Evolutionary conservation across 2,797 vertebrate genomes (phyloP).

Genomic region (Eremophila alpestris): DNA sequence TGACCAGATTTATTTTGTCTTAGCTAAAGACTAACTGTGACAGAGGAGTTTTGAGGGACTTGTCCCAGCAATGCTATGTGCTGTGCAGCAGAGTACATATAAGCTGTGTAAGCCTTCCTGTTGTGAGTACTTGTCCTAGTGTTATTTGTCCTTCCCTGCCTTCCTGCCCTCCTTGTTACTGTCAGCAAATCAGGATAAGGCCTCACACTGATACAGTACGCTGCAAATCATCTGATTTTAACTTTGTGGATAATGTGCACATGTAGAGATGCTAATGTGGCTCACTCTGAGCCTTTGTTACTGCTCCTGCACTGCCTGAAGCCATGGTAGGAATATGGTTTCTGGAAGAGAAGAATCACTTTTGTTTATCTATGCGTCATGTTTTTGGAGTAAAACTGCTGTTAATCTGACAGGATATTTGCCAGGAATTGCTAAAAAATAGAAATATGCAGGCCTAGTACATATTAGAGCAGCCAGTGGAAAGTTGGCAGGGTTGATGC

Average conservation of each 20-base stretch:
- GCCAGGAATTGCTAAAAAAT: conserved; percentile 64
- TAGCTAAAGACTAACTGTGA: neutral
- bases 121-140: neutral
- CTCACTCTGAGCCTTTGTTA: neutral
- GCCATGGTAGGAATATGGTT: neutral
- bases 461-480: conserved; percentile 1
- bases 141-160: neutral
- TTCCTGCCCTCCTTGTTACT: neutral
- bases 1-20: neutral
- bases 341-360: neutral
- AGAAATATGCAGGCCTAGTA: conserved; percentile 35
- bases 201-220: neutral
- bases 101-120: neutral
- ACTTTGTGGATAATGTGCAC: neutral
- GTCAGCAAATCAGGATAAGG: neutral
- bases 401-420: conserved; percentile 52
- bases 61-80: neutral
- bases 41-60: neutral
- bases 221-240: neutral
- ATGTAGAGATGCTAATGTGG: accelerated
- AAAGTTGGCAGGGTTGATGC: conserved; percentile 54
- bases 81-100: neutral
- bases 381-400: conserved; percentile 36
- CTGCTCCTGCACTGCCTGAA: neutral
- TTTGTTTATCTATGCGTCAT: conserved; percentile 17